Conservation (phyloP, 2,113 vertebrate genomes). For the Ameiurus melas region DNA sequence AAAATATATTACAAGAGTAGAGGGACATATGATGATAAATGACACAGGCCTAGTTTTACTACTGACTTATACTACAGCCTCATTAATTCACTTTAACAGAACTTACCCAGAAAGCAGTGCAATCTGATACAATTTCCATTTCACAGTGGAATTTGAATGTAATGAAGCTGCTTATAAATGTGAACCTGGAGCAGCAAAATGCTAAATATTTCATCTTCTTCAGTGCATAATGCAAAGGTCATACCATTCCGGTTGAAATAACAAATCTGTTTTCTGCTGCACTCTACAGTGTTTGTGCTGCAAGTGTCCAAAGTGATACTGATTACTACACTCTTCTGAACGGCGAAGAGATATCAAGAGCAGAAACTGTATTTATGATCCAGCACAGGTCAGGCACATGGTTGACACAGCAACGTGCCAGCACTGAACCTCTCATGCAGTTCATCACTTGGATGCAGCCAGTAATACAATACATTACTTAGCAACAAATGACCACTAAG, state of each 20-base stretch:
- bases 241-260: background rate
- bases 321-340: background rate
- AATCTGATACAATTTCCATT: background rate
- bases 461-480: background rate
- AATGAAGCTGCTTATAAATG: background rate
- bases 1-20: background rate
- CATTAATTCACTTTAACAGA: background rate
- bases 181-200: background rate
- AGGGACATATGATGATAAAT: background rate
- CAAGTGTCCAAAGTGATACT: background rate
- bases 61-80: background rate
- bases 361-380: background rate
- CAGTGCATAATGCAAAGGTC: background rate
- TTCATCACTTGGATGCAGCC: background rate
- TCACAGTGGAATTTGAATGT: background rate
- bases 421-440: background rate
- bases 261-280: background rate
- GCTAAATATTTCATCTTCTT: background rate
- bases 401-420: background rate
- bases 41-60: background rate
- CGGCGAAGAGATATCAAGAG: background rate
- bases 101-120: background rate
- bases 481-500: background rate
- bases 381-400: background rate
- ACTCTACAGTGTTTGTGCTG: background rate